Evolutionary conservation across 2,113 vertebrate genomes (phyloP).

Genomic region (Dolichotis patagonum): DNA sequence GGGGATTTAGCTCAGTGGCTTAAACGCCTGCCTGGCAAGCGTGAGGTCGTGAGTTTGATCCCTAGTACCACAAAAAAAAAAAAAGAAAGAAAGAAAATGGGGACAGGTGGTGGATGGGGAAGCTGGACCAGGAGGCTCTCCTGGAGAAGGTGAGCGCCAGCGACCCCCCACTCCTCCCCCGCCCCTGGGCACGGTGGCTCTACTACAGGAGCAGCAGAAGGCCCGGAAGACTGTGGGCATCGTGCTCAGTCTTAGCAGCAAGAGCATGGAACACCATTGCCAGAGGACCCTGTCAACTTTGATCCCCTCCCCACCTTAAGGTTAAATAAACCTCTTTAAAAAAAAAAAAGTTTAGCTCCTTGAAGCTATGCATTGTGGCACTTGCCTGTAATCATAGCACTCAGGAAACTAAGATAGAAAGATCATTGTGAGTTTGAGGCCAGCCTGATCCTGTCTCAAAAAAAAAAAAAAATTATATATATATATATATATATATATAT

Average conservation of each 20-base stretch:
- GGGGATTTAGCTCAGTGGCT: no score
- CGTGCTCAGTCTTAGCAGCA: conserved; percentile 92
- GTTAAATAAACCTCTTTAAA: no score
- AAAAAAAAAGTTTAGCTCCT: neutral
- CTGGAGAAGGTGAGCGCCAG: conserved; percentile 97
- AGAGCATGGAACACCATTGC: conserved; percentile 91
- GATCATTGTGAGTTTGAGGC: neutral
- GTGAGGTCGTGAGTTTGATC: no score
- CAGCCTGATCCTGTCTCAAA: neutral
- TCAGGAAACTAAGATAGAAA: neutral
- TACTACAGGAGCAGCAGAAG: conserved; percentile 96
- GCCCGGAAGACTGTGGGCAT: conserved; percentile 95
- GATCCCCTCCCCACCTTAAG: accelerated
- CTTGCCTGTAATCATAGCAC: neutral
- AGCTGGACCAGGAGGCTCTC: conserved; percentile 93
- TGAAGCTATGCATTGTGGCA: neutral
- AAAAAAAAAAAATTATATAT: no score
- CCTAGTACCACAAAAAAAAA: no score
- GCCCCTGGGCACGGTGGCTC: conserved; percentile 91
- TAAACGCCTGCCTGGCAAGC: no score
- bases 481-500: no score
- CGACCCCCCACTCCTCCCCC: conserved; percentile 90
- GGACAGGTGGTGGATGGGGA: conserved; percentile 95
- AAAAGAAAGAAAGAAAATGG: conserved; percentile 89
- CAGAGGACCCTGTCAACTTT: conserved; percentile 61